Conservation (phyloP, 35 echinoderm and acorn worm genomes). For the Patiria miniata region DNA sequence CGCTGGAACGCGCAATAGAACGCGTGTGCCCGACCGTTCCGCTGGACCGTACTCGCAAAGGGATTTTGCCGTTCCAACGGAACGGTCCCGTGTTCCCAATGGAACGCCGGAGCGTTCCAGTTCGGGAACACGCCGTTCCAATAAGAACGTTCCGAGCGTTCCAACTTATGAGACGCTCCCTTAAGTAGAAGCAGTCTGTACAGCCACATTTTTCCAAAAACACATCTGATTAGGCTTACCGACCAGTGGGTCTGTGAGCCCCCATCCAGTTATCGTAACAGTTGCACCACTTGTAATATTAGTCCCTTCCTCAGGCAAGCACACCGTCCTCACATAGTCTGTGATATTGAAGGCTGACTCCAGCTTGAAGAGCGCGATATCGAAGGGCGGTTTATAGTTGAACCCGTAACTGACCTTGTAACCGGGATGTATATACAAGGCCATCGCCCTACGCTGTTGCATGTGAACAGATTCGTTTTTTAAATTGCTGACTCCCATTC, state of each 20-base stretch:
- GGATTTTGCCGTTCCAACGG: no score
- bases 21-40: no score
- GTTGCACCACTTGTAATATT: not conserved
- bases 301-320: constrained; percentile 1
- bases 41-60: no score
- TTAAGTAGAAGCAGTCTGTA: no score
- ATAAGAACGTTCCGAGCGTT: no score
- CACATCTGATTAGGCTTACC: no score
- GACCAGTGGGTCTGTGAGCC: not conserved
- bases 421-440: constrained; percentile 27
- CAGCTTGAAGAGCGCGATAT: constrained; percentile 33
- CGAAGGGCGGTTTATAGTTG: not conserved
- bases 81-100: no score
- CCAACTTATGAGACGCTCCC: no score
- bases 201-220: no score
- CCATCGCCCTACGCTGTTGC: not conserved
- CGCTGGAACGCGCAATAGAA: no score
- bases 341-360: not conserved
- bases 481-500: constrained; percentile 6
- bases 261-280: constrained; percentile 39
- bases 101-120: no score
- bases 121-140: no score
- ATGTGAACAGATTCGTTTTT: not conserved
- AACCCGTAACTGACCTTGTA: not conserved
- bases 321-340: constrained; percentile 37